phyloP scores from a whole-genome alignment of 2,113 vertebrate genomes.

The Daubentonia madagascariensis region DNA sequence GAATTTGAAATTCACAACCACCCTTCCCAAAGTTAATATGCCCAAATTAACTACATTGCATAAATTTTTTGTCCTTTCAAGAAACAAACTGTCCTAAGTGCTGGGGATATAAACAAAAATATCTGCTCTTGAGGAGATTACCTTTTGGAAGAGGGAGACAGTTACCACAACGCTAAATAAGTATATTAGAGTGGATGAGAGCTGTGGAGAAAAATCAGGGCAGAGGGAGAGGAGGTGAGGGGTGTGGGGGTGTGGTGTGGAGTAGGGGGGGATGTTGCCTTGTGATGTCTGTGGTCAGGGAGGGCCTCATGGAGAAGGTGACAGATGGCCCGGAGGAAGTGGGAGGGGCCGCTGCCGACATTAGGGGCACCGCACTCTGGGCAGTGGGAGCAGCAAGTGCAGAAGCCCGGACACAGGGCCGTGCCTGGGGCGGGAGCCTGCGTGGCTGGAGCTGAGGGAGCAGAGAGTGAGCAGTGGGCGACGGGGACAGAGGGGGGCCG shows the following conservation, averaged over 20 bases:
- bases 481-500: not conserved
- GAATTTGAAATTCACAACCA: not conserved
- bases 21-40: not conserved
- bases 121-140: no score
- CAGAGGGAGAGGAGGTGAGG: no score
- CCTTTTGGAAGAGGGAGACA: no score
- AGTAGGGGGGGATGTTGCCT: not conserved
- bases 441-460: not conserved
- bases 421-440: not conserved
- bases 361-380: not conserved
- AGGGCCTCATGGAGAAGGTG: not conserved
- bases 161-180: no score
- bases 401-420: not conserved
- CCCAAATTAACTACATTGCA: not conserved
- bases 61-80: not conserved
- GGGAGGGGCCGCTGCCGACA: not conserved
- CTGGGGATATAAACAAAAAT: no score
- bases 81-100: not conserved
- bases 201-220: not conserved
- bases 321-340: not conserved
- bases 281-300: not conserved
- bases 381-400: no score
- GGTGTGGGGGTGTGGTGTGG: no score
- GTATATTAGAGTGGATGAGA: not conserved
- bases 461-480: rapidly evolving